A percentile compares a stretch with the other conserved stretches of the same genome.
Evolutionary conservation across 37 sponge, comb jelly and placozoan genomes (phyloP).

Genomic region (Bolinopsis microptera): DNA sequence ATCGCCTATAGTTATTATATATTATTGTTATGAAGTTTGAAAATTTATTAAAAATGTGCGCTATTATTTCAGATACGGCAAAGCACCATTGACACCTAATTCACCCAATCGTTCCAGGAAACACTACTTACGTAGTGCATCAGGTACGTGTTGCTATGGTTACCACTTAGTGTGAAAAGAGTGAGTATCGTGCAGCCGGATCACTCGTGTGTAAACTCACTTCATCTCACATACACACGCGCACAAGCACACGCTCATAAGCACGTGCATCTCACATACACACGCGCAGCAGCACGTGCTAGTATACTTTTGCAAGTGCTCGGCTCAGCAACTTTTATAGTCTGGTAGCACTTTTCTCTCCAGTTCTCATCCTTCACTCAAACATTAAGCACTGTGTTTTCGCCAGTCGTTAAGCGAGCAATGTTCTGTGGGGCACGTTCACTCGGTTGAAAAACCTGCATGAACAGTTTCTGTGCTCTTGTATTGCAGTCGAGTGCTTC

Average conservation of each 20-base stretch:
- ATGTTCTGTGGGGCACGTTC: too few species aligned
- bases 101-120: conserved; percentile 39
- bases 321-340: too few species aligned
- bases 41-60: too few species aligned
- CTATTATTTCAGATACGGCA: conserved; percentile 46
- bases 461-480: background rate
- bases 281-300: background rate
- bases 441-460: background rate
- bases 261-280: background rate
- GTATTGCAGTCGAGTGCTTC: background rate
- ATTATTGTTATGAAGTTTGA: too few species aligned
- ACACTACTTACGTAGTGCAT: conserved; percentile 39
- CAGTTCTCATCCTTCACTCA: background rate
- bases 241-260: background rate
- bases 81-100: conserved; percentile 44
- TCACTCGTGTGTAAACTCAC: background rate
- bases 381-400: background rate
- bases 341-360: background rate
- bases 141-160: conserved; percentile 45
- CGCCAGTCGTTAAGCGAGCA: too few species aligned
- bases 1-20: too few species aligned
- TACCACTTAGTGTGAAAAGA: background rate
- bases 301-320: too few species aligned
- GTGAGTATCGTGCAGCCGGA: background rate
- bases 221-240: background rate